A percentile compares a stretch with the other conserved stretches of the same genome.
Evolutionary conservation across 2,797 vertebrate genomes (phyloP).

Genomic region (Pelobates cultripes): DNA sequence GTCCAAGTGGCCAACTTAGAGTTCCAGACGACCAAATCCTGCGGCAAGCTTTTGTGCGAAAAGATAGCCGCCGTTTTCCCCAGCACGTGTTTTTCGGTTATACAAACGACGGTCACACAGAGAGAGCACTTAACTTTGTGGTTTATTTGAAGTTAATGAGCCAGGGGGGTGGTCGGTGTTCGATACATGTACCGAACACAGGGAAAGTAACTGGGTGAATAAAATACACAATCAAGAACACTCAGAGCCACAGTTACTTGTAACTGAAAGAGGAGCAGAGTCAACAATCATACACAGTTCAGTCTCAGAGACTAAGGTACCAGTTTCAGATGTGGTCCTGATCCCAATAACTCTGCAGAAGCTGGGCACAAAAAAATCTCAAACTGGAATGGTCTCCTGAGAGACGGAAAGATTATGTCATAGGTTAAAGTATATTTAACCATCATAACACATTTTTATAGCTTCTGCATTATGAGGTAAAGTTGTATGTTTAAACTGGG

Average conservation of each 20-base stretch:
- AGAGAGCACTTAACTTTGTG: too few species aligned
- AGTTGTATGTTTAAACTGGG: neutral
- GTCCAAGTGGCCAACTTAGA: too few species aligned
- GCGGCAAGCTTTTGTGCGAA: too few species aligned
- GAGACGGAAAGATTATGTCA: neutral
- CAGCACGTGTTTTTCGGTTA: too few species aligned
- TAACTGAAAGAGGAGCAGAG: neutral
- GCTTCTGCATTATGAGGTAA: neutral
- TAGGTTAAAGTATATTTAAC: slow-evolving; percentile 19
- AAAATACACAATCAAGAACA: neutral
- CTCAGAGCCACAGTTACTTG: neutral
- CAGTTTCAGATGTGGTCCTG: neutral
- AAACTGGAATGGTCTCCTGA: neutral
- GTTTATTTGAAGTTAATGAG: too few species aligned
- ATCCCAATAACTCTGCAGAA: neutral
- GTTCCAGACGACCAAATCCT: too few species aligned
- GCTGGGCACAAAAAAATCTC: neutral
- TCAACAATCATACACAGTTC: neutral
- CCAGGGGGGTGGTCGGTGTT: too few species aligned
- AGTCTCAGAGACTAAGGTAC: neutral
- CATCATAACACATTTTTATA: neutral
- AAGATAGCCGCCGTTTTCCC: too few species aligned
- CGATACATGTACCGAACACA: too few species aligned
- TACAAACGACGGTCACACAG: too few species aligned
- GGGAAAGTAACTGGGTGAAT: too few species aligned